Conservation (phyloP, 2,113 vertebrate species). For the Cryptotis parvus region DNA sequence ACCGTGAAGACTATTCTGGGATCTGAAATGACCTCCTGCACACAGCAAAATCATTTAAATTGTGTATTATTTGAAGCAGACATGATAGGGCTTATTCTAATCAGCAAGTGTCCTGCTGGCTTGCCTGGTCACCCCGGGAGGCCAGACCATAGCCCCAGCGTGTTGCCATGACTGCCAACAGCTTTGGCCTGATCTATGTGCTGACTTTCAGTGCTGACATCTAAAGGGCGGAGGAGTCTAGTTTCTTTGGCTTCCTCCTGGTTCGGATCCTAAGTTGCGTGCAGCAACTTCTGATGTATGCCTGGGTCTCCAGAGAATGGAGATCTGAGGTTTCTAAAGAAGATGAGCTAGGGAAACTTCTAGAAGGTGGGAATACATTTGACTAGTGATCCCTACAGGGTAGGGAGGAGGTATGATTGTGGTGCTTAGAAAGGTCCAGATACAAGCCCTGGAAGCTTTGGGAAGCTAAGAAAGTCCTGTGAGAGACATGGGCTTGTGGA, state of each 20-base stretch:
- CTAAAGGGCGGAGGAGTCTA: neutral
- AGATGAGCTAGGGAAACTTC: neutral
- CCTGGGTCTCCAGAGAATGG: neutral
- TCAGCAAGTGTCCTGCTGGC: neutral
- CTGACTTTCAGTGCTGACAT: neutral
- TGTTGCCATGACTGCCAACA: accelerated
- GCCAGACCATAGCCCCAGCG: accelerated
- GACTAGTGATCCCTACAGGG: neutral
- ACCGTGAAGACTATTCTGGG: neutral
- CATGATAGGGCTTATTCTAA: neutral
- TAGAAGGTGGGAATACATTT: neutral
- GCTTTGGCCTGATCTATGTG: neutral
- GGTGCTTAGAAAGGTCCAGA: neutral
- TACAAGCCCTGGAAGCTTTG: neutral
- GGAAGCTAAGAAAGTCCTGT: neutral
- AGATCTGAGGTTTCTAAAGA: neutral
- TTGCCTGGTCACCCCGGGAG: neutral
- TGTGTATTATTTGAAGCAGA: neutral
- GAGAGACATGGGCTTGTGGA: neutral
- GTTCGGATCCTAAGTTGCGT: neutral
- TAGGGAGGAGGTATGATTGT: no score
- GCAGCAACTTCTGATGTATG: neutral
- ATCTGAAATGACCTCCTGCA: neutral
- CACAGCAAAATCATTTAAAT: neutral
- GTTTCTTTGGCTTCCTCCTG: neutral